Base-by-base conservation (phyloP, 1,140 invertebrate genomes). In the Eumeta japonica region DNA sequence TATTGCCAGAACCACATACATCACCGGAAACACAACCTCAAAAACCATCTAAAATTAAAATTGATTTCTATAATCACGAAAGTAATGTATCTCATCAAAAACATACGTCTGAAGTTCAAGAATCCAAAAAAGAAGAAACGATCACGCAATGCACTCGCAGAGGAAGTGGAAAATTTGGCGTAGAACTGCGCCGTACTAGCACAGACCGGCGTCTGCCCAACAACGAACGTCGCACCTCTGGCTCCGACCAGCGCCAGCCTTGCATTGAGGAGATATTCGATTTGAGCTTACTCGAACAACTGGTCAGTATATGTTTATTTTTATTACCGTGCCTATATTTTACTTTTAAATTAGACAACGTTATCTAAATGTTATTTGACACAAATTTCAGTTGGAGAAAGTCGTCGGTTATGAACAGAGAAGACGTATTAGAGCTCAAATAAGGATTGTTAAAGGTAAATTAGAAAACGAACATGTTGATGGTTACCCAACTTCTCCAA, bases 261-360 rank as follows among this genome's bases (percentile, higher is more conserved):
- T 73, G 82, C 38, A 82, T 88, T 39, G 86, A 88, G 57, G 81
- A 85, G 41, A 86, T 88, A 40, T 84, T 80, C 42, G 84, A 87
- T 46, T 50, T 88, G 37, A 74, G 79, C 50, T 58, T 84, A 39
- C 67, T 89, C 29, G 86, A 88, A 64, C 73, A 79, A 71, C 78
- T 87, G 75, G 83, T 85, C 24, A 60, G 65, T 58, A 52, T 15
- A 12, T 40, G 20, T 28, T 29, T 44, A 4, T 35, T 9, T 38
- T 15, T 37, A 15, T 46, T 41, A 31, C 49, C 37, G 43, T 38
- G 39, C 47, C 35, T 40, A 27, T 37, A 27, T 35, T 39, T 39
- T 45, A 47, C 39, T 51, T n/a, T n/a, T n/a, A n/a, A n/a, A n/a
- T n/a, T n/a, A n/a, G n/a, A n/a, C n/a, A 35, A 48, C 19, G 44